Conservation (phyloP, 2,888 invertebrate genomes). For the Thelaira solivaga region DNA sequence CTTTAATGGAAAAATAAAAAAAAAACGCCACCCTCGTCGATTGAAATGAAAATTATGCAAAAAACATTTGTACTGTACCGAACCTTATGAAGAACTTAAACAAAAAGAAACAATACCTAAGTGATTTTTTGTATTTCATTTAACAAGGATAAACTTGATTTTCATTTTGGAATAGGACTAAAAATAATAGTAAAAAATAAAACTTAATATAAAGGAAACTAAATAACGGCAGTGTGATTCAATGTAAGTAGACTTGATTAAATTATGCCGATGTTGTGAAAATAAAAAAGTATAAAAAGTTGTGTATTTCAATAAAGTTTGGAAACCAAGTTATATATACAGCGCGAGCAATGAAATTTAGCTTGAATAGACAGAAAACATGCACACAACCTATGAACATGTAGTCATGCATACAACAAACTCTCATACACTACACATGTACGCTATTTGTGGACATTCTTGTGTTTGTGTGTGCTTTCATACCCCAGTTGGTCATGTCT, state of each 20-base stretch:
- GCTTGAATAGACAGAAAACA: constrained; percentile 59
- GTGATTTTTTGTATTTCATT: constrained; percentile 34
- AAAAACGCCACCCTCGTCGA: constrained; percentile 18
- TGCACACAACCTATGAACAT: constrained; percentile 40
- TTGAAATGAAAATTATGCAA: constrained; percentile 51
- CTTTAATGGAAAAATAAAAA: constrained; percentile 5
- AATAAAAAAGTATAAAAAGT: background rate
- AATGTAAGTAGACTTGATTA: constrained; percentile 48
- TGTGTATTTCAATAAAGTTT: constrained; percentile 53
- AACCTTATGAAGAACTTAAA: constrained; percentile 50
- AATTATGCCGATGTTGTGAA: constrained; percentile 11
- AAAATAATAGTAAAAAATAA: background rate
- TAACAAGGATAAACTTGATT: constrained; percentile 42
- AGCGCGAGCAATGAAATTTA: constrained; percentile 47
- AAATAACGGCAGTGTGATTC: constrained; percentile 14
- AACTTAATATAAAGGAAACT: constrained; percentile 4
- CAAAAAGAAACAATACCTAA: constrained; percentile 31
- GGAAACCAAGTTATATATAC: constrained; percentile 53
- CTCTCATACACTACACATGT: constrained; percentile 9
- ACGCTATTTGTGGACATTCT: background rate
- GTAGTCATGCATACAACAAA: constrained; percentile 37
- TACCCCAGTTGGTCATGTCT: too few relatives aligned
- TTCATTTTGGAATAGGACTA: constrained; percentile 36
- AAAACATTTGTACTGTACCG: constrained; percentile 61
- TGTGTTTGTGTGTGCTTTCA: constrained; percentile 20